These are phyloP conservation scores for Redunca redunca DNA, from an alignment of 2,113 vertebrate genomes.

Conservation along the genomic window DNA sequence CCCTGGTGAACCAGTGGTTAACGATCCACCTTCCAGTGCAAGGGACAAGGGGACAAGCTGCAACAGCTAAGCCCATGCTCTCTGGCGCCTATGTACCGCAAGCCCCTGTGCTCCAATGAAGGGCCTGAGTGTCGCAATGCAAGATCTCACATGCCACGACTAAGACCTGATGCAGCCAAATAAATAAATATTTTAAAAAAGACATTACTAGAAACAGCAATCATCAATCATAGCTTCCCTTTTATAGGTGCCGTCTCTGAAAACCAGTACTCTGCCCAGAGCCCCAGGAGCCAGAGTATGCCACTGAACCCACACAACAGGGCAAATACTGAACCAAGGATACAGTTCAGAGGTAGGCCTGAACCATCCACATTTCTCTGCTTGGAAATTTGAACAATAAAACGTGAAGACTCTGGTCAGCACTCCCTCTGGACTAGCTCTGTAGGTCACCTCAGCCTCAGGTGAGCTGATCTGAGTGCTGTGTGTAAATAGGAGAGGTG, in stretches of 20 bases:
- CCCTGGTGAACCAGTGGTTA: neutral
- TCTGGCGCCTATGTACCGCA: neutral
- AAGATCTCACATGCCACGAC: neutral
- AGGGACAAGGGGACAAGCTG: neutral
- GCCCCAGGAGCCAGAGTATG: neutral
- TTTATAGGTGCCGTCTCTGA: too few relatives aligned
- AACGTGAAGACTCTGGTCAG: neutral
- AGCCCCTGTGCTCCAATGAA: neutral
- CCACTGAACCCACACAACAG: neutral
- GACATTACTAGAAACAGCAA: neutral
- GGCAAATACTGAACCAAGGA: neutral
- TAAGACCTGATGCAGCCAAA: neutral
- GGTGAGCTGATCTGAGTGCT: neutral
- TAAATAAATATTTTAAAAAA: neutral
- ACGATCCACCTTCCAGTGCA: neutral
- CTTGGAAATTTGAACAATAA: neutral
- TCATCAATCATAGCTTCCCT: neutral
- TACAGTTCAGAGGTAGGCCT: neutral
- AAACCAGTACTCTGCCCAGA: neutral
- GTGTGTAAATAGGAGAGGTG: neutral
- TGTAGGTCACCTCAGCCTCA: neutral
- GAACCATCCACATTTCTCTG: neutral
- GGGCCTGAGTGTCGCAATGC: fast-evolving
- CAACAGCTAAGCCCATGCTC: neutral
- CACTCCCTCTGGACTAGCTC: neutral